These are phyloP conservation scores for Boloria selene DNA, from an alignment of 2,888 invertebrate species.

Conservation along the genomic window DNA sequence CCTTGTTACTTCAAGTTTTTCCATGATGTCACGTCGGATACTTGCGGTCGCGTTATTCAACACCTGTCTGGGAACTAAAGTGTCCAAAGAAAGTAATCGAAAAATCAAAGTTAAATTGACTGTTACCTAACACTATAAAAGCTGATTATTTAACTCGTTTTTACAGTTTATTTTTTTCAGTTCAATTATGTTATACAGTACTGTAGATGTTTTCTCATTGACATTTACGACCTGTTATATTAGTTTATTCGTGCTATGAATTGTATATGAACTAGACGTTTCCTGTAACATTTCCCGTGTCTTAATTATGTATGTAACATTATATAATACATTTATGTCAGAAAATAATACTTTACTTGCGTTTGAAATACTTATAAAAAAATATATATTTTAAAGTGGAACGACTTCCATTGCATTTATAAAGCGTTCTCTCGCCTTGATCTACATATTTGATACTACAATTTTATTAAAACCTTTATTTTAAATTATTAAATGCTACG, in stretches of 20 bases:
- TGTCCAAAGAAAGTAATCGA: constrained; percentile 7
- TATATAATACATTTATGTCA: no score
- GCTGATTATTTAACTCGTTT: constrained; percentile 10
- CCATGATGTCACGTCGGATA: constrained; percentile 32
- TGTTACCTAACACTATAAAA: constrained; percentile 14
- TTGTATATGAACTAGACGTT: no score
- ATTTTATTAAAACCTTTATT: constrained; percentile 6
- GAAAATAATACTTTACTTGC: no score
- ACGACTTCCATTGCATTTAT: constrained; percentile 12
- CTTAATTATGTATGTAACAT: no score
- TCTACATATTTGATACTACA: constrained; percentile 24
- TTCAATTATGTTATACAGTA: neutral
- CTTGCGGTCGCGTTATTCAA: constrained; percentile 26
- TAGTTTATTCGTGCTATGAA: neutral
- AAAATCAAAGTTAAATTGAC: constrained; percentile 9
- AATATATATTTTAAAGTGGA: constrained; percentile 14
- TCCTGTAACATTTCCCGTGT: no score
- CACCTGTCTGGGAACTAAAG: constrained; percentile 15
- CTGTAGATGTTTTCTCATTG: neutral
- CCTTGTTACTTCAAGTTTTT: constrained; percentile 31
- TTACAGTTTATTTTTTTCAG: neutral
- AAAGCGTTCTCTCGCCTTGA: constrained; percentile 31
- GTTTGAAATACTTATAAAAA: no score
- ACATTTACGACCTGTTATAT: neutral
- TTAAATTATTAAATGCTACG: neutral